These are phyloP conservation scores for Stylophora pistillata DNA, from an alignment of 64 coral and sea anemone species.

Conservation along the genomic window DNA sequence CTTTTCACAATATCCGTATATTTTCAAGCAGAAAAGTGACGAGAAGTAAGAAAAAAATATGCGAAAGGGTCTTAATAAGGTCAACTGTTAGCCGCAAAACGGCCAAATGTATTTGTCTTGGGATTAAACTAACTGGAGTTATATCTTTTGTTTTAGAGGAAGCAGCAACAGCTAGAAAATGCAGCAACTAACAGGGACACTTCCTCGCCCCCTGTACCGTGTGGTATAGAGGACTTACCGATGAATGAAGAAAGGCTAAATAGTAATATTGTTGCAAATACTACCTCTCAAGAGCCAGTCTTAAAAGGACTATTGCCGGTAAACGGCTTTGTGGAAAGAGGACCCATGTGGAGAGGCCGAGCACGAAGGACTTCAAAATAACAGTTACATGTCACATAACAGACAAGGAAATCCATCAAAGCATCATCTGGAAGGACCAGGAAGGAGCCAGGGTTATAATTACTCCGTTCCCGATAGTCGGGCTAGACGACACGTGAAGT, in stretches of 20 bases:
- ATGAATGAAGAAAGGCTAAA: slow-evolving; percentile 10
- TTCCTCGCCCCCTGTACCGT: slow-evolving; percentile 20
- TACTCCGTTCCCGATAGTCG: background rate
- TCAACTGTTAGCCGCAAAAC: too few relatives aligned
- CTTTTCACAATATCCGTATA: too few relatives aligned
- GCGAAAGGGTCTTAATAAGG: too few relatives aligned
- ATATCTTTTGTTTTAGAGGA: slow-evolving; percentile 40
- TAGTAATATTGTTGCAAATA: too few relatives aligned
- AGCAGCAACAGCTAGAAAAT: slow-evolving; percentile 77
- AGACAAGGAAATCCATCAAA: background rate
- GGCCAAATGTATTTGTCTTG: too few relatives aligned
- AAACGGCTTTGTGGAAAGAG: background rate
- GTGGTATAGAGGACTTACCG: slow-evolving; percentile 46
- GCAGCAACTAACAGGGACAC: slow-evolving; percentile 46
- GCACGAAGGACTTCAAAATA: slow-evolving; percentile 9
- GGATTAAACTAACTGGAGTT: background rate
- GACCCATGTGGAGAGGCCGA: background rate
- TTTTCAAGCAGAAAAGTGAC: too few relatives aligned
- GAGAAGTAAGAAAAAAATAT: too few relatives aligned
- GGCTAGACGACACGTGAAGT: background rate
- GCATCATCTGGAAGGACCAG: background rate
- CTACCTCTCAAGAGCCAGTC: background rate
- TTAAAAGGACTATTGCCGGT: background rate
- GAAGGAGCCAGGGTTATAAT: background rate
- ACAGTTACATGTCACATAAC: background rate